phyloP scores from a whole-genome alignment of 2,113 vertebrate genomes.

The Dipodomys ordii region DNA sequence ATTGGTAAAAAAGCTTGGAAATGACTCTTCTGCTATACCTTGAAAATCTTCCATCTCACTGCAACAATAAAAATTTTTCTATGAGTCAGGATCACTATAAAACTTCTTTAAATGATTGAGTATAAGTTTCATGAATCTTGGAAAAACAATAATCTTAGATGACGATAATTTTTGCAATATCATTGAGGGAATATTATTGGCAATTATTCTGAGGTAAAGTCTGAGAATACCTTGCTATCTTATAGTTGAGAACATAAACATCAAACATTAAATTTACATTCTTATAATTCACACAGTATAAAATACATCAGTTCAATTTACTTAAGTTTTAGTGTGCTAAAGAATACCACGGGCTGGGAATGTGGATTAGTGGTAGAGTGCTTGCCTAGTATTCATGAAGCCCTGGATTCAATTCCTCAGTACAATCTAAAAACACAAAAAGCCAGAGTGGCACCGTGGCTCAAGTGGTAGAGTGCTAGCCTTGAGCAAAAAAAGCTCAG shows the following conservation, averaged over 20 bases:
- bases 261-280: not conserved
- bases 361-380: no score
- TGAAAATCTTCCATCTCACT: slow-evolving; percentile 90
- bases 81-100: slow-evolving; percentile 19
- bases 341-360: not conserved
- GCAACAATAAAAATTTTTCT: slow-evolving; percentile 47
- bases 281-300: slow-evolving; percentile 18
- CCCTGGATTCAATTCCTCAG: no score
- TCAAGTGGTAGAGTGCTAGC: no score
- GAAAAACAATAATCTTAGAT: slow-evolving; percentile 4
- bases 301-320: slow-evolving; percentile 4
- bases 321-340: not conserved
- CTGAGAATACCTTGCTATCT: slow-evolving; percentile 5
- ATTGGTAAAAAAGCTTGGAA: slow-evolving; percentile 91
- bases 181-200: not conserved
- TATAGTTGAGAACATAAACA: not conserved
- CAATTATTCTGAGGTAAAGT: not conserved
- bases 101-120: slow-evolving; percentile 17
- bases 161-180: slow-evolving; percentile 10
- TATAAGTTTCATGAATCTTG: slow-evolving; percentile 13
- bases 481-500: no score
- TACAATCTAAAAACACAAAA: no score
- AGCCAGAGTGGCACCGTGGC: no score
- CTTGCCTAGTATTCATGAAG: no score
- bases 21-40: slow-evolving; percentile 93